A percentile compares a stretch with the other conserved stretches of the same genome.
These are phyloP conservation scores for Leptinotarsa undecemlineata DNA, from an alignment of 1,140 invertebrate genomes.

Conservation along the genomic window DNA sequence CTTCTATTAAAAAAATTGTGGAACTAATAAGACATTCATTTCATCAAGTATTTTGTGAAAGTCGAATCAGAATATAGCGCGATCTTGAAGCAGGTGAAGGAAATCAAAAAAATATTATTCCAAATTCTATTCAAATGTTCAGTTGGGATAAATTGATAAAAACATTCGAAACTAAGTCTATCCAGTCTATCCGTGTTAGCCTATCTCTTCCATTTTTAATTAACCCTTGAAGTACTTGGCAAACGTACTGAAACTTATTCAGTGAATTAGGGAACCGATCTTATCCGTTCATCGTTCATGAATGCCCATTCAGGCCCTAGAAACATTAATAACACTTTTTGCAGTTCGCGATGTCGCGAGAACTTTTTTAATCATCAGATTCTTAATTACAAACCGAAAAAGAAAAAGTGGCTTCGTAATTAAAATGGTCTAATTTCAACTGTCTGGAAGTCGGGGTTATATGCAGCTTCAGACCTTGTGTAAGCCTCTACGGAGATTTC, in stretches of 20 bases:
- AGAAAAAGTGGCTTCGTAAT: conserved; percentile 25
- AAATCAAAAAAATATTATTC: too few species aligned
- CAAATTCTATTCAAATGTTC: too few species aligned
- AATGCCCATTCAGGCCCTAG: conserved; percentile 1
- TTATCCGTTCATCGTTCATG: not conserved
- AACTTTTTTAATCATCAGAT: conserved; percentile 29
- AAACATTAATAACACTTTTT: conserved; percentile 21
- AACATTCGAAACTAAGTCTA: too few species aligned
- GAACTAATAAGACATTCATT: too few species aligned
- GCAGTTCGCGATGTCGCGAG: conserved; percentile 10
- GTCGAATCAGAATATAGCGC: too few species aligned
- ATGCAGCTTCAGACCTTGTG: not conserved
- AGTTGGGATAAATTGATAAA: too few species aligned
- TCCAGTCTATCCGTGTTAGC: too few species aligned
- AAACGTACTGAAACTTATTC: not conserved
- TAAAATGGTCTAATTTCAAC: conserved; percentile 24
- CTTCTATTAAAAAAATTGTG: too few species aligned
- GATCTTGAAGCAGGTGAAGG: too few species aligned
- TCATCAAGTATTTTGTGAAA: too few species aligned
- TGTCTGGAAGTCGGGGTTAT: conserved; percentile 10
- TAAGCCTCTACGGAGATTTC: not conserved
- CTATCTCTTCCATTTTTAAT: too few species aligned
- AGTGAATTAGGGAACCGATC: not conserved
- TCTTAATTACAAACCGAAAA: conserved; percentile 24
- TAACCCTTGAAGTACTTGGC: not conserved